phyloP scores from a whole-genome alignment of 2,888 invertebrate genomes.

The Parelbella ahira region DNA sequence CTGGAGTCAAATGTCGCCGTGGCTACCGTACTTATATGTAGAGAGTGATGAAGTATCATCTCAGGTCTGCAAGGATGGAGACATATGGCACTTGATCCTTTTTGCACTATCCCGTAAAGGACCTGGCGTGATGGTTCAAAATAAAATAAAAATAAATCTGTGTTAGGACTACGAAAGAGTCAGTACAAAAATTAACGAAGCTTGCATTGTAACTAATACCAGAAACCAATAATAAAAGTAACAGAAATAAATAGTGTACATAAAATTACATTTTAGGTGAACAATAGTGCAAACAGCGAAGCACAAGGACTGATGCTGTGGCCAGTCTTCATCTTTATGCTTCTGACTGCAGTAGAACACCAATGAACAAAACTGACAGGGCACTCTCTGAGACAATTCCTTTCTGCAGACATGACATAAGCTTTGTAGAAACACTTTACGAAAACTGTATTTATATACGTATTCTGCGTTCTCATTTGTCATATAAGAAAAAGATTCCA shows the following conservation, averaged over 20 bases:
- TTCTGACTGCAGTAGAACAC: constrained; percentile 82
- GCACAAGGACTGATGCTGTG: constrained; percentile 82
- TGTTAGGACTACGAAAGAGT: no score
- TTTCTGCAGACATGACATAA: constrained; percentile 78
- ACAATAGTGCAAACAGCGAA: constrained; percentile 80
- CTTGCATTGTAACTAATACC: no score
- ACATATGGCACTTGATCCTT: no score
- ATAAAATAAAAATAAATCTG: no score
- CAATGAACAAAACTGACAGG: constrained; percentile 79
- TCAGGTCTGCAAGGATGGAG: no score
- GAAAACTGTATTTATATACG: constrained; percentile 83
- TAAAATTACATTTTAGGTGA: constrained; percentile 68
- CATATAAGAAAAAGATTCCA: constrained; percentile 48
- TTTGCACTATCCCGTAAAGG: no score
- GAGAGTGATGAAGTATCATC: no score
- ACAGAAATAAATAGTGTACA: neutral
- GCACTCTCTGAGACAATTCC: constrained; percentile 50
- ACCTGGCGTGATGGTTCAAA: no score
- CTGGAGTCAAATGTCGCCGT: no score
- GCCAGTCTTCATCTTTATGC: constrained; percentile 81
- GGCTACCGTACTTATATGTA: no score
- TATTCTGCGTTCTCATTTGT: constrained; percentile 80
- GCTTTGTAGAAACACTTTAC: constrained; percentile 82
- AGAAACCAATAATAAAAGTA: no score
- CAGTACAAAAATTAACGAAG: no score